Evolutionary conservation across 1,140 invertebrate genomes (phyloP), one percentile per base, ranked within the genome.

Genomic region (Drosophila virilis): DNA sequence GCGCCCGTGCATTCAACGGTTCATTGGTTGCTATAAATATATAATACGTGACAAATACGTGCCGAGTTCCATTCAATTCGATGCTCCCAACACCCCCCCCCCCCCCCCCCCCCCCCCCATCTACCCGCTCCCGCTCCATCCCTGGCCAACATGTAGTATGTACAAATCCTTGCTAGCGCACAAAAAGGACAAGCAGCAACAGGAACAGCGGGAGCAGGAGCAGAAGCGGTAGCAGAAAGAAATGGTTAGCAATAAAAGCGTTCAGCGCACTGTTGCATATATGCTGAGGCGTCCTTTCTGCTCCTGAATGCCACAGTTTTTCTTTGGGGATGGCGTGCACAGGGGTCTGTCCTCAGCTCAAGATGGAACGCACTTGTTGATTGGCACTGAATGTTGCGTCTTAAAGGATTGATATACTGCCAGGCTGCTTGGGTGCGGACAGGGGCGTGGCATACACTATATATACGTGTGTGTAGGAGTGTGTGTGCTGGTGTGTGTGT

Each of bases 1-100:
- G n/a, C 9, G 64, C 45, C 67, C 83, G 78, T 89, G 83, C 84
- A 89, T 88, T 88, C 83, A 89, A 86, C 80, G 83, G 83, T 86
- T 86, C 83, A 88, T 88, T 88, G 83, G 79, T 89, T 89, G 84
- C 84, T 89, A 88, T 88, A 88, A 88, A 88, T 88, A 88, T 88
- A 88, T 88, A 88, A 88, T 88, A 88, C 83, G 83, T 88, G 83
- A 88, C 84, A 88, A 88, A 88, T 88, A 88, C 83, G 83, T 88
- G 83, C 84, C 85, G 83, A 88, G 84, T 84, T 88, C 83, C 80
- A 84, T 88, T 86, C 83, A 86, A 86, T 86, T 80, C 83, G 65
- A 61, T 22, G 45, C 57, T 45, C 42, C 42, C 50, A 28, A 1
- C 28, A 15, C 4, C 15, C n/a, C n/a, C n/a, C n/a, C n/a, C n/a